Evolutionary conservation across 2,888 invertebrate genomes (phyloP).

Genomic region (Watsonalla binaria): DNA sequence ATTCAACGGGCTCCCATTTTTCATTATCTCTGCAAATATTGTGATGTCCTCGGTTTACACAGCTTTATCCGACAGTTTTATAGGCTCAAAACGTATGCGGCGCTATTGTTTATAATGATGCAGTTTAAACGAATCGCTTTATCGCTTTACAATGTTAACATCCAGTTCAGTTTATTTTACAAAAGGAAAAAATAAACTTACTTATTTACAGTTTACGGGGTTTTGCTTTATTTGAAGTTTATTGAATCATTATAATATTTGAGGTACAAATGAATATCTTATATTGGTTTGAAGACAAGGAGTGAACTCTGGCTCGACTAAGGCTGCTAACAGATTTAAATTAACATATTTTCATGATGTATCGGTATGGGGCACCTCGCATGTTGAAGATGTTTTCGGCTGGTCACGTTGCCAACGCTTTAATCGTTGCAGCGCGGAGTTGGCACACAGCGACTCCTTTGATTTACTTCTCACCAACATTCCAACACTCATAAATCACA

Average conservation of each 20-base stretch:
- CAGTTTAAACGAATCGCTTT: neutral
- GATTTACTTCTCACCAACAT: constrained; percentile 72
- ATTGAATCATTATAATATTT: neutral
- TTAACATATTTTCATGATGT: constrained; percentile 48
- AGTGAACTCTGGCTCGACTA: neutral
- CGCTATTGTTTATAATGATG: constrained; percentile 30
- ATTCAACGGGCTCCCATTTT: constrained; percentile 58
- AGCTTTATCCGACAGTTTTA: constrained; percentile 41
- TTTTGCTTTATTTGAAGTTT: too few species aligned
- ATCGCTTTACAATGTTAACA: too few species aligned
- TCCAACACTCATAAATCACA: constrained; percentile 47
- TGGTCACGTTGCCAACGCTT: constrained; percentile 58
- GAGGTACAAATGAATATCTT: constrained; percentile 1
- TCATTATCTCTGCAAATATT: constrained; percentile 71
- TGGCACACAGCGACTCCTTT: constrained; percentile 62
- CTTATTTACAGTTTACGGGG: too few species aligned
- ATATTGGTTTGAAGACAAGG: constrained; percentile 8
- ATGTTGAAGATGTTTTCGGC: constrained; percentile 52
- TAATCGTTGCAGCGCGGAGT: constrained; percentile 49
- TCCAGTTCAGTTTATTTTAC: too few species aligned
- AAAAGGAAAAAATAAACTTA: too few species aligned
- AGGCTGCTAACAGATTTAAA: constrained; percentile 36
- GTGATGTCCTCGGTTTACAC: constrained; percentile 56
- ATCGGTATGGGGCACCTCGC: constrained; percentile 31
- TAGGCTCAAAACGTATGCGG: constrained; percentile 36